These are phyloP conservation scores for Tribolium castaneum DNA, from an alignment of 1,140 invertebrate genomes.

Conservation along the genomic window DNA sequence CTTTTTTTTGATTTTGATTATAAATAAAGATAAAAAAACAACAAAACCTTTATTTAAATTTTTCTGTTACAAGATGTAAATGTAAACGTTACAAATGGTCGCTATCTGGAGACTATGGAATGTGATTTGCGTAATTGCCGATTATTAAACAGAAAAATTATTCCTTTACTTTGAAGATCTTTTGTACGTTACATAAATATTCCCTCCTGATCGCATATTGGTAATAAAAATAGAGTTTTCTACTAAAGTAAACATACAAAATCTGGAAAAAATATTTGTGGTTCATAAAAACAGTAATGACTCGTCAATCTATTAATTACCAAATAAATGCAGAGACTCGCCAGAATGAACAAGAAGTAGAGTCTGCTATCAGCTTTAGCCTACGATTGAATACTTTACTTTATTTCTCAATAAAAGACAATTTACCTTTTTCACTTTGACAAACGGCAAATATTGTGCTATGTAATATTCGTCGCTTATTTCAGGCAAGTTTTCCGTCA, in stretches of 20 bases:
- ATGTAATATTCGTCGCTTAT: no score
- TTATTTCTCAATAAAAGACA: no score
- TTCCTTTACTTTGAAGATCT: background rate
- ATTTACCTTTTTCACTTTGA: no score
- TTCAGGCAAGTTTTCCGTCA: no score
- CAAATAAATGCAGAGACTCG: background rate
- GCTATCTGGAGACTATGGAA: background rate
- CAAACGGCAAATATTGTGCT: no score
- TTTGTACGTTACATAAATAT: background rate
- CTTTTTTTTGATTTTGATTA: no score
- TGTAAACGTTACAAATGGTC: no score
- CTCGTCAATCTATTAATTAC: background rate
- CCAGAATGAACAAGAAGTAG: background rate
- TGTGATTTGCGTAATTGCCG: background rate
- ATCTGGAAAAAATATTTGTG: background rate
- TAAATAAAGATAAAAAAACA: no score
- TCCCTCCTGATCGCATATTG: background rate
- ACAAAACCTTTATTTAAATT: background rate
- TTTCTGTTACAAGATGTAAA: background rate
- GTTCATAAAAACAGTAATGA: background rate
- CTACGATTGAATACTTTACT: background rate
- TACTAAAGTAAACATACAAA: background rate
- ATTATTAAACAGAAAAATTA: background rate
- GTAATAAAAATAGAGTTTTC: background rate
- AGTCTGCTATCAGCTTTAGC: slow-evolving; percentile 3